Conservation (phyloP, 1,140 invertebrate genomes). For the Anagrus nilaparvatae region DNA sequence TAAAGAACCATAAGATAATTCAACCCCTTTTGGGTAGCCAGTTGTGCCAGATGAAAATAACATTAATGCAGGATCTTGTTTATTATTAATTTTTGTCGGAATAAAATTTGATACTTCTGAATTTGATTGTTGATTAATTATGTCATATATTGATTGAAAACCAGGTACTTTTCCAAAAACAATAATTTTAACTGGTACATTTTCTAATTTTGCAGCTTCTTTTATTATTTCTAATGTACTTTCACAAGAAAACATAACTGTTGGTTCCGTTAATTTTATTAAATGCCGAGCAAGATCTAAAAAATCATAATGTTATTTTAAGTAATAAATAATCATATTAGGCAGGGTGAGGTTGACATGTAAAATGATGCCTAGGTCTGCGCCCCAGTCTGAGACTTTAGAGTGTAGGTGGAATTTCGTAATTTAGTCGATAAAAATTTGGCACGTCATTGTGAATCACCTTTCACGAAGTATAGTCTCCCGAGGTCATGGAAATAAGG, state of each 20-base stretch:
- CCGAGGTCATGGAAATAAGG: too few relatives aligned
- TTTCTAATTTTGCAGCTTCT: background rate
- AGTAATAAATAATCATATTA: too few relatives aligned
- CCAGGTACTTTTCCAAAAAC: background rate
- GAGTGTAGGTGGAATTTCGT: too few relatives aligned
- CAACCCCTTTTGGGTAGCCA: background rate
- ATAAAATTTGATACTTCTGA: constrained; percentile 5
- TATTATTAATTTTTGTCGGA: background rate
- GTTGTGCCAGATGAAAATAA: constrained; percentile 12
- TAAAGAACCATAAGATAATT: constrained; percentile 1
- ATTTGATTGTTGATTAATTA: background rate
- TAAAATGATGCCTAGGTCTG: too few relatives aligned
- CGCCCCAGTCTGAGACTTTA: too few relatives aligned
- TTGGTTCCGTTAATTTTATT: constrained; percentile 6
- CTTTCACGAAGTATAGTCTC: too few relatives aligned
- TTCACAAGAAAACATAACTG: constrained; percentile 12
- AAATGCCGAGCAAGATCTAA: constrained; percentile 5
- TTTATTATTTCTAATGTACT: background rate
- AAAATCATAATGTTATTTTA: too few relatives aligned
- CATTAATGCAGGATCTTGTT: constrained; percentile 1
- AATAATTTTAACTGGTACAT: constrained; percentile 5
- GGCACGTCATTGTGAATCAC: too few relatives aligned
- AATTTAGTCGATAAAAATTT: too few relatives aligned
- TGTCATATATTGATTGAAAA: constrained; percentile 2
- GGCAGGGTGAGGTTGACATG: too few relatives aligned